phyloP scores from a whole-genome alignment of 1,140 invertebrate species.

The Maniola jurtina region DNA sequence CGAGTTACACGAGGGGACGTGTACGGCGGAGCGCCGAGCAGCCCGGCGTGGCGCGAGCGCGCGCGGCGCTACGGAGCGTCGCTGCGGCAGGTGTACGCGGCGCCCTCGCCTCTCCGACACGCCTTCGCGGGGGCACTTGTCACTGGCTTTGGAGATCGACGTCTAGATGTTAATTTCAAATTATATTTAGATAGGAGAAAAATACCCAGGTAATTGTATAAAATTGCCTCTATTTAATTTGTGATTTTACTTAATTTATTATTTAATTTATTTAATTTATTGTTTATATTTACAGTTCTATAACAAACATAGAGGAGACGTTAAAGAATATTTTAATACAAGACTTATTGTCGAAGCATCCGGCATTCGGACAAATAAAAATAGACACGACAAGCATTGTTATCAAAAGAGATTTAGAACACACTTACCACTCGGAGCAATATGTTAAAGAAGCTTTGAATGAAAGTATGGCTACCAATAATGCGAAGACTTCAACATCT shows the following conservation, averaged over 20 bases:
- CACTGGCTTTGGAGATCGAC: constrained; percentile 84
- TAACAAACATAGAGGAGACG: constrained; percentile 83
- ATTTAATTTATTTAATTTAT: constrained; percentile 9
- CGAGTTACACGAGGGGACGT: constrained; percentile 84
- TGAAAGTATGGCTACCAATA: constrained; percentile 61
- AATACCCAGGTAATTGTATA: constrained; percentile 83
- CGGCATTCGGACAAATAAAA: constrained; percentile 83
- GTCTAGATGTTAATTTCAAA: constrained; percentile 86
- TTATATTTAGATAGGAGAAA: constrained; percentile 87
- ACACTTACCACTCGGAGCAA: constrained; percentile 71
- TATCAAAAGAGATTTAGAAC: constrained; percentile 81
- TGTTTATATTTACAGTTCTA: constrained; percentile 74
- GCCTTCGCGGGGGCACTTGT: constrained; percentile 83
- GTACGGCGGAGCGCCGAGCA: constrained; percentile 72
- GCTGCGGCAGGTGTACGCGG: constrained; percentile 80
- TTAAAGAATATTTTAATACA: constrained; percentile 83
- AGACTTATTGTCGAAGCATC: constrained; percentile 82
- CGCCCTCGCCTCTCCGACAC: constrained; percentile 76
- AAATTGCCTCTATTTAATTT: too few relatives aligned
- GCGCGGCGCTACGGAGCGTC: constrained; percentile 79
- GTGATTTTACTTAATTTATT: too few relatives aligned
- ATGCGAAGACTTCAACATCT: constrained; percentile 46
- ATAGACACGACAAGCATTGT: constrained; percentile 82
- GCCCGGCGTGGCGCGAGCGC: constrained; percentile 60
- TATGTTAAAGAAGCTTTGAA: constrained; percentile 68